These are phyloP conservation scores for Bombycilla garrulus DNA, from an alignment of 2,113 vertebrate species.

Conservation along the genomic window DNA sequence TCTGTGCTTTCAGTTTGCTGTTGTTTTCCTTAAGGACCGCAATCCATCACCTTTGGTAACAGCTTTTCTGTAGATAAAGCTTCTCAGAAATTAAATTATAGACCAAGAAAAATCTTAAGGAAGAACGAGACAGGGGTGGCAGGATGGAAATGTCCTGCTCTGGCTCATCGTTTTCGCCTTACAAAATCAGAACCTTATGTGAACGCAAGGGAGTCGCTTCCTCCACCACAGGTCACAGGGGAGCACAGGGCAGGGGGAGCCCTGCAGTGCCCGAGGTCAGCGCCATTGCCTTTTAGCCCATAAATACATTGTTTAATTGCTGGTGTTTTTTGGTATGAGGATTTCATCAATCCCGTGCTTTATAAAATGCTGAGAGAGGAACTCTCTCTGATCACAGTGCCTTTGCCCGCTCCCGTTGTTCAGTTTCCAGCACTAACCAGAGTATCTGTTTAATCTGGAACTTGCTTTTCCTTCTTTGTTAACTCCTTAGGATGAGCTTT, in stretches of 20 bases:
- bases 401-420: not conserved
- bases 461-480: not conserved
- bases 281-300: not conserved
- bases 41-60: not conserved
- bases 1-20: not conserved
- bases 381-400: rapidly evolving
- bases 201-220: not conserved
- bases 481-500: not conserved
- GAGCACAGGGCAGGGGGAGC: rapidly evolving
- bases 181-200: not conserved
- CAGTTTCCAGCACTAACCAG: not conserved
- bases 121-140: not conserved
- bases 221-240: rapidly evolving
- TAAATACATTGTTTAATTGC: not conserved
- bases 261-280: rapidly evolving
- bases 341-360: not conserved
- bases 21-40: not conserved
- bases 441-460: not conserved
- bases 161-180: not conserved
- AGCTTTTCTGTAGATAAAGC: not conserved
- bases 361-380: not conserved
- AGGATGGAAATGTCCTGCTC: not conserved
- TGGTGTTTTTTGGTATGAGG: not conserved
- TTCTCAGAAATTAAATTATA: not conserved
- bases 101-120: not conserved